A percentile compares a stretch with the other conserved stretches of the same genome.
Conservation (phyloP, 2,113 vertebrate species). For the Paratilapia polleni region DNA sequence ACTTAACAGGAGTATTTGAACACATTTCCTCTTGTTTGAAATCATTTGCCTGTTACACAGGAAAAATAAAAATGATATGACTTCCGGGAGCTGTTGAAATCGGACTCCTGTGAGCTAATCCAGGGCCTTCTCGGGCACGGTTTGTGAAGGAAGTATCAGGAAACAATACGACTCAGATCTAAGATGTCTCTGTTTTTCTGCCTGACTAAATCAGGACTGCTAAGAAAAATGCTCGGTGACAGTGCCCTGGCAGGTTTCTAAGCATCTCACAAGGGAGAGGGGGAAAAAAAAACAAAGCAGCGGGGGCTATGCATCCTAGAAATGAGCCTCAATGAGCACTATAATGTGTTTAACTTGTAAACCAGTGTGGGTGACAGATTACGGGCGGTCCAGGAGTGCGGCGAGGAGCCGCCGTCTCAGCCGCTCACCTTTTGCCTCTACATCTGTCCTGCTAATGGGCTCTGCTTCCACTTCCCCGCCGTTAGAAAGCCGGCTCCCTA, state of each 20-base stretch:
- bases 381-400: slow-evolving; percentile 60
- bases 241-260: slow-evolving; percentile 60
- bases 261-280: slow-evolving; percentile 41
- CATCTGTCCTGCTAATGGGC: slow-evolving; percentile 81
- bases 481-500: slow-evolving; percentile 55
- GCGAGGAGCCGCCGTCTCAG: slow-evolving; percentile 64
- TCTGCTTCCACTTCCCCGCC: slow-evolving; percentile 59
- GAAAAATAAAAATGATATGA: slow-evolving; percentile 77
- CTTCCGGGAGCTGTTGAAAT: slow-evolving; percentile 87
- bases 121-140: slow-evolving; percentile 48
- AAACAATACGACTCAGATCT: slow-evolving; percentile 76
- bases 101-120: slow-evolving; percentile 45
- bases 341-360: slow-evolving; percentile 83
- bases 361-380: slow-evolving; percentile 74
- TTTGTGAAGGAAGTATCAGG: slow-evolving; percentile 85
- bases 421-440: slow-evolving; percentile 79
- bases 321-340: slow-evolving; percentile 73
- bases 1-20: slow-evolving; percentile 28
- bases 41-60: slow-evolving; percentile 78
- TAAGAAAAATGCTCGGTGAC: slow-evolving; percentile 69
- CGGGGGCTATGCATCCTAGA: slow-evolving; percentile 56
- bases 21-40: slow-evolving; percentile 83
- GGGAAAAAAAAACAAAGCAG: background rate
- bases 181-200: slow-evolving; percentile 19
- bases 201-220: slow-evolving; percentile 60